These are phyloP conservation scores for Drosophila quadrilineata DNA, from an alignment of 1,140 invertebrate species.

Conservation along the genomic window DNA sequence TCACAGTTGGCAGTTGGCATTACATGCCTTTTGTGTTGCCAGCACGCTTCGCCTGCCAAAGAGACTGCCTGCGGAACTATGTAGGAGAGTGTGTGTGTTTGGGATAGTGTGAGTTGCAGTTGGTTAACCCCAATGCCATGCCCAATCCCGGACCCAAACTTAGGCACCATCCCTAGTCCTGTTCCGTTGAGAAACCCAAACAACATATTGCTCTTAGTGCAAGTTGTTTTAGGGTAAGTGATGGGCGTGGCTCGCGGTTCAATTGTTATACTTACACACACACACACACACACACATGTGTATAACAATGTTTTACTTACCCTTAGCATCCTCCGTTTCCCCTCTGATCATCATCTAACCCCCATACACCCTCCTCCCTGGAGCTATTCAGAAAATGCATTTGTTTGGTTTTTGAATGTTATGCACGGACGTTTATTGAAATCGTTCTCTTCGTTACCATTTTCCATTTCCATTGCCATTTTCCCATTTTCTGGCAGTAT, in stretches of 20 bases:
- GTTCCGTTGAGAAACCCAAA: constrained; percentile 46
- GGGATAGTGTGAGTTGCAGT: constrained; percentile 19
- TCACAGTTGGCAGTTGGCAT: constrained; percentile 77
- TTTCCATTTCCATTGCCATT: no score
- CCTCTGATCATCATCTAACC: no score
- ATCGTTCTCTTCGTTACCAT: constrained; percentile 62
- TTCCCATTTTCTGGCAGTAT: no score
- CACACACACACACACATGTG: no score
- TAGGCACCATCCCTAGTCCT: neutral
- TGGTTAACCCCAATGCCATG: constrained; percentile 17
- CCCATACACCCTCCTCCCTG: neutral
- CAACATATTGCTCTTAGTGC: constrained; percentile 75
- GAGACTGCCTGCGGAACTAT: constrained; percentile 54
- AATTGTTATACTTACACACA: constrained; percentile 45
- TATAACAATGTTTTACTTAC: constrained; percentile 47
- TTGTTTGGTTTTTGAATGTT: constrained; percentile 67
- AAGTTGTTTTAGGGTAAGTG: constrained; percentile 72
- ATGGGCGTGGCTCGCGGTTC: constrained; percentile 59
- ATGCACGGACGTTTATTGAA: constrained; percentile 78
- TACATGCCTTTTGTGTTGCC: constrained; percentile 71
- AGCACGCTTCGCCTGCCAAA: constrained; percentile 41
- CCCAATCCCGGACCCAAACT: neutral
- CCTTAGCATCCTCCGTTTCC: neutral
- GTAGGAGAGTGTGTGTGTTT: neutral
- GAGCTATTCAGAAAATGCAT: constrained; percentile 50